phyloP scores from a whole-genome alignment of 2,797 vertebrate genomes.

The Parauchenoglanis punctatus region DNA sequence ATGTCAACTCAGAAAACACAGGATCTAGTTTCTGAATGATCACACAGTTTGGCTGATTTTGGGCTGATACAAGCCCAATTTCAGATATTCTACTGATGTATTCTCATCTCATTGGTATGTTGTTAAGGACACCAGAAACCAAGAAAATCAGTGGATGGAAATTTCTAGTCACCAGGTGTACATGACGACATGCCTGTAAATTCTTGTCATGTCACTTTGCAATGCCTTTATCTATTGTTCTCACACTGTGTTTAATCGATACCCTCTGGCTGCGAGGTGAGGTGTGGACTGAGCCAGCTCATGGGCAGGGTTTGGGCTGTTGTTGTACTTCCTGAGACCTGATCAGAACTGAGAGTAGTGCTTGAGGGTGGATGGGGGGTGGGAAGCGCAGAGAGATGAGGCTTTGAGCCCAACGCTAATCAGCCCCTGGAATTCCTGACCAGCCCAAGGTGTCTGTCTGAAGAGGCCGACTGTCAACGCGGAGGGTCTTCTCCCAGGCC shows the following conservation, averaged over 20 bases:
- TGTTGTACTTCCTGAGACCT: slow-evolving; percentile 37
- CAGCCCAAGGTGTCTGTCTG: slow-evolving; percentile 70
- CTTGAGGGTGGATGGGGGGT: not conserved
- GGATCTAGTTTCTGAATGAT: not conserved
- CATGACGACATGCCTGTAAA: slow-evolving; percentile 9
- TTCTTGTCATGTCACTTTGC: slow-evolving; percentile 31
- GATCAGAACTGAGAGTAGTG: slow-evolving; percentile 27
- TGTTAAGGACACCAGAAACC: slow-evolving; percentile 9
- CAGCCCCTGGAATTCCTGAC: slow-evolving; percentile 57
- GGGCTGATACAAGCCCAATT: not conserved
- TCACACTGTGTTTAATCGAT: slow-evolving; percentile 27
- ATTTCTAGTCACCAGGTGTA: not conserved
- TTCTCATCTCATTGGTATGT: slow-evolving; percentile 1
- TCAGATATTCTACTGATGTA: not conserved
- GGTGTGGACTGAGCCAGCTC: slow-evolving; percentile 16
- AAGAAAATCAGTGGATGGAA: not conserved
- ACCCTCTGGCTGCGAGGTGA: not conserved
- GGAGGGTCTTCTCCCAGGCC: slow-evolving; percentile 54
- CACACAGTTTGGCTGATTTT: not conserved
- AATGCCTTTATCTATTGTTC: slow-evolving; percentile 15
- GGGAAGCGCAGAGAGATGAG: slow-evolving; percentile 51
- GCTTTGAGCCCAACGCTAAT: slow-evolving; percentile 50
- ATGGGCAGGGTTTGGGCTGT: slow-evolving; percentile 36
- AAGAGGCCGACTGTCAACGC: slow-evolving; percentile 71
- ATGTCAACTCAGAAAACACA: not conserved